A percentile compares a stretch with the other conserved stretches of the same genome.
phyloP scores from a whole-genome alignment of 2,888 invertebrate genomes.

The Acleris emargana region DNA sequence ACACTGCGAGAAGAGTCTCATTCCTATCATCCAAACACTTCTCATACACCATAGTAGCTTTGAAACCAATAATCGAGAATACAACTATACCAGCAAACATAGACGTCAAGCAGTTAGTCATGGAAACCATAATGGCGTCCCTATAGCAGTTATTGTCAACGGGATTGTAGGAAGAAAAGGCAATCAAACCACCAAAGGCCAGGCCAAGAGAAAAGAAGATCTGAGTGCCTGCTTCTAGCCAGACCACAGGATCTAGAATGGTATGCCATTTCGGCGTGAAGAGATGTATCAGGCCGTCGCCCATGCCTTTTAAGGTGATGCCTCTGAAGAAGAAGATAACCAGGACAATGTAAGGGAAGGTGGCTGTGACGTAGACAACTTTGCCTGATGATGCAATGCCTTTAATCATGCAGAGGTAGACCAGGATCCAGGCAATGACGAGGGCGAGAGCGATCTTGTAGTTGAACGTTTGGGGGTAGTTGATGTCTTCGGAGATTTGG shows the following conservation, averaged over 20 bases:
- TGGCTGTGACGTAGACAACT: constrained; percentile 98
- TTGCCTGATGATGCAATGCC: constrained; percentile 98
- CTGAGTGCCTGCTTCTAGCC: constrained; percentile 98
- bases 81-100: constrained; percentile 98
- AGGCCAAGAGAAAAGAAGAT: constrained; percentile 98
- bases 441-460: constrained; percentile 95
- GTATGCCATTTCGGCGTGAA: constrained; percentile 97
- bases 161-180: constrained; percentile 98
- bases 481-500: constrained; percentile 94
- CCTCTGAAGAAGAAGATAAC: constrained; percentile 98
- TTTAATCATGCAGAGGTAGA: constrained; percentile 98
- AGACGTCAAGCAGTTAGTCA: constrained; percentile 97
- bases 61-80: constrained; percentile 97
- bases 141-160: constrained; percentile 98
- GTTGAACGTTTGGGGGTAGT: constrained; percentile 93
- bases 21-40: constrained; percentile 87
- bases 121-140: constrained; percentile 95
- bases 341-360: constrained; percentile 97
- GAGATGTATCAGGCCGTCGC: constrained; percentile 93
- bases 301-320: constrained; percentile 93
- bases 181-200: constrained; percentile 97
- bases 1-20: constrained; percentile 81
- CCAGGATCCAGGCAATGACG: constrained; percentile 95
- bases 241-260: constrained; percentile 96
- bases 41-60: constrained; percentile 93